Percentiles rank a stretch among this genome's conserved stretches.
These are phyloP conservation scores for Sarcoramphus papa DNA, from an alignment of 2,797 vertebrate genomes.

Conservation along the genomic window DNA sequence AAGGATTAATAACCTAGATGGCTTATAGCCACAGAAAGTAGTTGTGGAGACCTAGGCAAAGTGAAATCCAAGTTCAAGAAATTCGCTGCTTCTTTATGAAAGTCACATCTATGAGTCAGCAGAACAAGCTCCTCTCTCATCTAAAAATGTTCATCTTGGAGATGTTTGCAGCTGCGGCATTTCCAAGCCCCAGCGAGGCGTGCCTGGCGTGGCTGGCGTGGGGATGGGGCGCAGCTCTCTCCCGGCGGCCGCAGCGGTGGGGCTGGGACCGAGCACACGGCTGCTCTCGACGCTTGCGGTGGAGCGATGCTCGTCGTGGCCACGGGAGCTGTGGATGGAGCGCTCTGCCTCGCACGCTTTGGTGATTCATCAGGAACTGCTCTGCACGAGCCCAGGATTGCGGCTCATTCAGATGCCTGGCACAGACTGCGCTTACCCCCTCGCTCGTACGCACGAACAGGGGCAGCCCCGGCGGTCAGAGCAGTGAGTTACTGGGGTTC, in stretches of 20 bases:
- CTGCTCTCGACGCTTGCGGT: background rate
- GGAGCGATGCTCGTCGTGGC: background rate
- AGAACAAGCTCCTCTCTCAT: background rate
- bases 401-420: background rate
- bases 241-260: background rate
- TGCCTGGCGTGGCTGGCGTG: background rate
- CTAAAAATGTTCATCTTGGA: background rate
- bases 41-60: background rate
- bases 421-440: rapidly evolving
- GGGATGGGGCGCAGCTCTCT: background rate
- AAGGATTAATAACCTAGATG: background rate
- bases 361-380: background rate
- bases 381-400: background rate
- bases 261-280: background rate
- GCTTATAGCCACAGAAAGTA: background rate
- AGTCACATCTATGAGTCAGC: slow-evolving; percentile 18
- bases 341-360: rapidly evolving
- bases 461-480: background rate
- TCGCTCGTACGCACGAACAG: rapidly evolving
- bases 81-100: background rate
- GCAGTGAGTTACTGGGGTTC: background rate
- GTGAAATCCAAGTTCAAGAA: background rate
- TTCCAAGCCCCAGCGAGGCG: background rate
- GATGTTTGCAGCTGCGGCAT: rapidly evolving
- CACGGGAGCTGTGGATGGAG: background rate